Evolutionary conservation across 2,113 vertebrate species (phyloP).

Genomic region (Hassar affinis): DNA sequence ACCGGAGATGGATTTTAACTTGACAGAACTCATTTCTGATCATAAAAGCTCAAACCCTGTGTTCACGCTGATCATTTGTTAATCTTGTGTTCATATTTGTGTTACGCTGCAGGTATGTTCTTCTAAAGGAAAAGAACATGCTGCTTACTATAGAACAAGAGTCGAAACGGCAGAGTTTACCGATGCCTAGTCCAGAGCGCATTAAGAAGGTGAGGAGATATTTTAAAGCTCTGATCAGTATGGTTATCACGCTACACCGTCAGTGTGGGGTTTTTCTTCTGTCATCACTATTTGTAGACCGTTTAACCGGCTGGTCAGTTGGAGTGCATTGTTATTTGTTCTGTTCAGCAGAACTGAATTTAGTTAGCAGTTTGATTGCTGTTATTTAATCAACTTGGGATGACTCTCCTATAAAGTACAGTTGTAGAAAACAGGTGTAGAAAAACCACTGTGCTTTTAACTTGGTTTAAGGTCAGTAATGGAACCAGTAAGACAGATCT

Average conservation of each 20-base stretch:
- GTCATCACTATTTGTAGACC: no score
- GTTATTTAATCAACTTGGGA: not conserved
- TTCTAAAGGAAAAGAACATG: slow-evolving; percentile 97
- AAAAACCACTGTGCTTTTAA: not conserved
- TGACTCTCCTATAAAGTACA: not conserved
- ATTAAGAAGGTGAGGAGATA: slow-evolving; percentile 80
- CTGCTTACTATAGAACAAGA: slow-evolving; percentile 91
- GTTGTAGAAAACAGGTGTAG: not conserved
- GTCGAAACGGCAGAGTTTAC: slow-evolving; percentile 77
- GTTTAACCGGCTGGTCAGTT: not conserved
- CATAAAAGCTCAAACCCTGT: not conserved
- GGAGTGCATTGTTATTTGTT: not conserved
- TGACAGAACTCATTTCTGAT: not conserved
- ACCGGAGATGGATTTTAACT: not conserved
- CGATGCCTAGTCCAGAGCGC: slow-evolving; percentile 92
- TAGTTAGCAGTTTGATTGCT: not conserved
- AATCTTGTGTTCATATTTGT: not conserved
- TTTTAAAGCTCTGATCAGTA: not conserved
- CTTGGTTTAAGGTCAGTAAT: not conserved
- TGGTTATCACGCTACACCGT: not conserved
- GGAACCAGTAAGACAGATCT: not conserved
- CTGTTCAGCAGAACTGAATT: not conserved
- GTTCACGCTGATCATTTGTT: not conserved
- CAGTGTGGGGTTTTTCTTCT: not conserved
- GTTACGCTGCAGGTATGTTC: slow-evolving; percentile 82